phyloP scores from a whole-genome alignment of 2,797 vertebrate genomes.

The Harpagifer antarcticus region DNA sequence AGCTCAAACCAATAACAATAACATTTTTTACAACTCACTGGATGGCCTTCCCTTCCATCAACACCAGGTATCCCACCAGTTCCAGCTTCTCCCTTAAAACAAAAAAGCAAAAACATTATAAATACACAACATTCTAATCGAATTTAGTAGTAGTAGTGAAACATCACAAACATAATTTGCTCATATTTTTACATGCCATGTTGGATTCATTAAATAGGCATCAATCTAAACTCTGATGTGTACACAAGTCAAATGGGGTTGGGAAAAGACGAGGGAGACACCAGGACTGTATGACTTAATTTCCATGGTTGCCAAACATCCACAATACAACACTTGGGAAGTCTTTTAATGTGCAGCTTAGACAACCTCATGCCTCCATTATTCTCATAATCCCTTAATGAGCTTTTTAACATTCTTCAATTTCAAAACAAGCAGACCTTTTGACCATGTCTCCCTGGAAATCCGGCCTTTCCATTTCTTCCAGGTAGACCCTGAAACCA shows the following conservation, averaged over 20 bases:
- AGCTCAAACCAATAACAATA: conserved; percentile 6
- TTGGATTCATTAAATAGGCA: conserved; percentile 16
- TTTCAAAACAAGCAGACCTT: conserved; percentile 87
- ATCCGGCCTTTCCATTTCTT: conserved; percentile 90
- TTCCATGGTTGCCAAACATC: conserved; percentile 64
- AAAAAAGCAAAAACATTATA: conserved; percentile 27
- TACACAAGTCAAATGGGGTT: conserved; percentile 25
- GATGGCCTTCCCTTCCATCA: conserved; percentile 91
- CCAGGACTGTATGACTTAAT: conserved; percentile 47
- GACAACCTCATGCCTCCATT: conserved; percentile 40
- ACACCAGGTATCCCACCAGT: conserved; percentile 87
- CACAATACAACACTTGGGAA: conserved; percentile 46
- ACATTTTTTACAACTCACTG: conserved; percentile 87
- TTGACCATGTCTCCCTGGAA: conserved; percentile 88
- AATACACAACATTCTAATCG: not conserved
- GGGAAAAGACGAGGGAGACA: conserved; percentile 53
- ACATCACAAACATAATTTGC: not conserved
- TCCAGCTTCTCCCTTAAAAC: conserved; percentile 91
- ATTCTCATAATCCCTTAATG: conserved; percentile 46
- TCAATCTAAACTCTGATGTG: conserved; percentile 38
- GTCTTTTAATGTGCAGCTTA: conserved; percentile 28
- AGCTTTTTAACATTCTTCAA: conserved; percentile 25
- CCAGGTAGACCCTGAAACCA: conserved; percentile 89
- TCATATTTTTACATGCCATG: conserved; percentile 3
- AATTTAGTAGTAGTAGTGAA: not conserved